These are phyloP conservation scores for Coleophora deauratella DNA, from an alignment of 2,888 invertebrate genomes.

Conservation along the genomic window DNA sequence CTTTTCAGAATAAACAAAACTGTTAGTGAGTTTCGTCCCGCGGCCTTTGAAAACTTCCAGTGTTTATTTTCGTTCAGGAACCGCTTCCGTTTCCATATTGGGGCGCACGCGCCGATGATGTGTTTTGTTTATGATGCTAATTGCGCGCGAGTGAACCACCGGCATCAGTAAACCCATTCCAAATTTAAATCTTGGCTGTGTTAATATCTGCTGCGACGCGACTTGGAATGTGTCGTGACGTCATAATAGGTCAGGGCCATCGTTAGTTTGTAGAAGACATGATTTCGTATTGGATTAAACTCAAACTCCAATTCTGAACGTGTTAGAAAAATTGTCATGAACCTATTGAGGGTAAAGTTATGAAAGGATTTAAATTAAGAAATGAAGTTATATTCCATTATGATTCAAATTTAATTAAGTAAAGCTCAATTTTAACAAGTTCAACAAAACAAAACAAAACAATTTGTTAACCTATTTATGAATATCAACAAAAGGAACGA, in stretches of 20 bases:
- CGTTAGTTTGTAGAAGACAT: background rate
- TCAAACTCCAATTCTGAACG: no score
- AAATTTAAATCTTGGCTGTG: constrained; percentile 61
- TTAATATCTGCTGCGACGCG: constrained; percentile 28
- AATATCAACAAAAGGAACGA: no score
- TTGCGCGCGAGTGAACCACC: constrained; percentile 32
- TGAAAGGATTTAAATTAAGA: no score
- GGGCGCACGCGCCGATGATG: constrained; percentile 19
- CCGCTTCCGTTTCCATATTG: constrained; percentile 42
- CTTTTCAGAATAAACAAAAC: background rate
- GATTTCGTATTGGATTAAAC: no score
- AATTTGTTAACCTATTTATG: no score
- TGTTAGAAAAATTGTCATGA: no score
- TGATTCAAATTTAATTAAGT: no score
- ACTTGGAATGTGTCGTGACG: constrained; percentile 56
- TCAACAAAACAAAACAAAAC: no score
- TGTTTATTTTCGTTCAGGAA: constrained; percentile 30
- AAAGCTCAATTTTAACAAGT: no score
- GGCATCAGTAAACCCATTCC: constrained; percentile 40
- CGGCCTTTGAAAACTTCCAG: constrained; percentile 12
- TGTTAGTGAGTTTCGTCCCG: background rate
- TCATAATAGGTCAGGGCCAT: constrained; percentile 18
- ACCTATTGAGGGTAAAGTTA: no score
- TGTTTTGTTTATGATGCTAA: constrained; percentile 41
- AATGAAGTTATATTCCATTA: no score